Conservation (phyloP, 2,888 invertebrate genomes). For the Volucella bombylans region DNA sequence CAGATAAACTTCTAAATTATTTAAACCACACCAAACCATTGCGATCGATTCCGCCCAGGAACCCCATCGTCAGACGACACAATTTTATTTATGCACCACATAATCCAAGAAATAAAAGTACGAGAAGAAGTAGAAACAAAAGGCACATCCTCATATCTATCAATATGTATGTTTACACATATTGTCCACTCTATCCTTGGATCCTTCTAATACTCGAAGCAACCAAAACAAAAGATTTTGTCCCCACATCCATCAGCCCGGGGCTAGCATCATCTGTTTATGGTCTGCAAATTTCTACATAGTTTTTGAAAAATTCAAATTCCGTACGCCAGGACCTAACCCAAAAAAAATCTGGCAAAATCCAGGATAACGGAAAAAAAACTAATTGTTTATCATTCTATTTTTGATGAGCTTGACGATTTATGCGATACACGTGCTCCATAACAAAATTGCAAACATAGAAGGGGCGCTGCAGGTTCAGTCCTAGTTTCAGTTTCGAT, state of each 20-base stretch:
- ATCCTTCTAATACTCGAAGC: conserved; percentile 6
- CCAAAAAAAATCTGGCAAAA: not conserved
- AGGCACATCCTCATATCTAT: not conserved
- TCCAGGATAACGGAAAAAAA: not conserved
- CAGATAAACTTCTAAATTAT: no score
- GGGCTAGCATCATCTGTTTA: conserved; percentile 29
- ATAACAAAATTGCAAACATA: conserved; percentile 7
- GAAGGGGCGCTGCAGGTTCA: no score
- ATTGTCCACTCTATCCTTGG: no score
- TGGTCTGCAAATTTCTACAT: conserved; percentile 6
- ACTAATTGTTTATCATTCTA: conserved; percentile 52
- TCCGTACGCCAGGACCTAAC: not conserved
- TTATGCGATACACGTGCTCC: conserved; percentile 40
- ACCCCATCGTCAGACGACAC: no score
- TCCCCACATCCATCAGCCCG: not conserved
- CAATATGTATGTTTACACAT: not conserved
- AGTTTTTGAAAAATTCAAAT: conserved; percentile 2
- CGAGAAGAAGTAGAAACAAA: not conserved
- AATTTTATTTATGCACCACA: no score
- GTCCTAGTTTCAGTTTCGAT: no score
- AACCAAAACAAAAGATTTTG: conserved; percentile 4
- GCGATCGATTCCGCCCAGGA: no score
- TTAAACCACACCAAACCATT: no score
- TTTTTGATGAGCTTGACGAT: conserved; percentile 45
- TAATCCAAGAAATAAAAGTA: no score